phyloP scores from a whole-genome alignment of 2,888 invertebrate genomes.

The Orthonevra nobilis region DNA sequence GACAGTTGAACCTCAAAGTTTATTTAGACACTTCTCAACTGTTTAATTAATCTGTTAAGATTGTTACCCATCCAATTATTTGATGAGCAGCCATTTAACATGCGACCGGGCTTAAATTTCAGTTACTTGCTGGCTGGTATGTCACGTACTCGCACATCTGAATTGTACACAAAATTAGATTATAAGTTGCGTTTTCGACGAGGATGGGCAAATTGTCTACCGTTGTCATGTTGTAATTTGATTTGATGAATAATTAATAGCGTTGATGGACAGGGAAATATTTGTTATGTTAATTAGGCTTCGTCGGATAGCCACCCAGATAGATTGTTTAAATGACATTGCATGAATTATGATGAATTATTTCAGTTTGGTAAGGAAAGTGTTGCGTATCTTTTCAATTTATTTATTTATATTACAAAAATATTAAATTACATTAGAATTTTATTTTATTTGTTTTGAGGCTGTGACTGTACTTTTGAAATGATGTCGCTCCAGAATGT shows the following conservation, averaged over 20 bases:
- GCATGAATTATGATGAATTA: too few species aligned
- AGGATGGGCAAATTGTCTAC: slow-evolving; percentile 13
- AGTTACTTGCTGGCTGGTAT: background rate
- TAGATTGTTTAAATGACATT: too few species aligned
- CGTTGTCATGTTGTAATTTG: slow-evolving; percentile 18
- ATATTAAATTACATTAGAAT: slow-evolving; percentile 9
- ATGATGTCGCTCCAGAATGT: slow-evolving; percentile 88
- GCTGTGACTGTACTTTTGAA: slow-evolving; percentile 79
- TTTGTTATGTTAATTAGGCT: slow-evolving; percentile 22
- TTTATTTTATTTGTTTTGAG: slow-evolving; percentile 9
- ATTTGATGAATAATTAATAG: slow-evolving; percentile 19
- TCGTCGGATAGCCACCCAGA: too few species aligned
- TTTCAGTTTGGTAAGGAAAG: background rate
- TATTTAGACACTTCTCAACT: too few species aligned
- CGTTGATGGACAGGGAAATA: slow-evolving; percentile 10
- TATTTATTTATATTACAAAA: slow-evolving; percentile 13
- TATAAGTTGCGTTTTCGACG: background rate
- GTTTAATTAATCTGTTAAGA: too few species aligned
- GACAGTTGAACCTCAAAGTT: too few species aligned
- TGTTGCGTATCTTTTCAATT: too few species aligned
- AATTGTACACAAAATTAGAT: slow-evolving; percentile 21
- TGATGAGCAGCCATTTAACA: slow-evolving; percentile 1
- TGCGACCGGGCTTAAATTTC: slow-evolving; percentile 10
- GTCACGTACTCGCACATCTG: background rate
- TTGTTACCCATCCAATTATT: too few species aligned